Evolutionary conservation across 1,140 invertebrate genomes (phyloP).

Genomic region (Coenobita brevimanus): DNA sequence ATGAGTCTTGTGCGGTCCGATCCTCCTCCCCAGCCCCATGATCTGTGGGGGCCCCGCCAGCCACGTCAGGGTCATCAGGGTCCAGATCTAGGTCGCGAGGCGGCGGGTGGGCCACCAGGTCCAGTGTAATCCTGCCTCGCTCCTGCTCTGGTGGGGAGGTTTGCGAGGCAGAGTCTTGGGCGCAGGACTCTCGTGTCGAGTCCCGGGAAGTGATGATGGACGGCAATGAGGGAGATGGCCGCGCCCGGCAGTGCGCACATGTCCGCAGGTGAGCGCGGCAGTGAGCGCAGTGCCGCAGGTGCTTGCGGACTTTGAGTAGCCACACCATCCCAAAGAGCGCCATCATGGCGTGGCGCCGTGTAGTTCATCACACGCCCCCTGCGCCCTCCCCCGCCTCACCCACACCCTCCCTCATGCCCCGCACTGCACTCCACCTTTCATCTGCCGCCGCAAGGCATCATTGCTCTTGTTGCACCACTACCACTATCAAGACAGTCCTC

Average conservation of each 20-base stretch:
- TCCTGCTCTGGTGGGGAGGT: conserved; percentile 55
- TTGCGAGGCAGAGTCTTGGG: conserved; percentile 55
- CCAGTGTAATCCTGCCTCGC: conserved; percentile 41
- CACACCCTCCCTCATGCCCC: no score
- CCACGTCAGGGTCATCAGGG: conserved; percentile 23
- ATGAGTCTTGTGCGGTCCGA: conserved; percentile 20
- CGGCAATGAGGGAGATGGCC: conserved; percentile 55
- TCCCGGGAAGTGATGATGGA: conserved; percentile 55
- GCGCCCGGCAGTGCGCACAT: conserved; percentile 58
- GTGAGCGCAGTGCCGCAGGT: conserved; percentile 65
- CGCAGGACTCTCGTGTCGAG: conserved; percentile 52
- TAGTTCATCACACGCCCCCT: conserved; percentile 19
- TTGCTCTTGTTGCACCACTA: neutral
- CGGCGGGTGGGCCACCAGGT: conserved; percentile 51
- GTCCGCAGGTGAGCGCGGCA: conserved; percentile 64
- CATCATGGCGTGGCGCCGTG: conserved; percentile 74
- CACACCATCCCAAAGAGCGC: conserved; percentile 89
- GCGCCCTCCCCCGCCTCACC: neutral
- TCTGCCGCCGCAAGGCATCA: neutral
- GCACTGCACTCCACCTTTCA: neutral
- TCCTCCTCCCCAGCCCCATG: conserved; percentile 8
- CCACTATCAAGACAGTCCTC: no score
- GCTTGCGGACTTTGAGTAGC: conserved; percentile 76
- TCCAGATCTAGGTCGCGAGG: conserved; percentile 36
- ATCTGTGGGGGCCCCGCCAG: neutral